phyloP scores from a whole-genome alignment of 2,797 vertebrate genomes.

The Lerista edwardsae region DNA sequence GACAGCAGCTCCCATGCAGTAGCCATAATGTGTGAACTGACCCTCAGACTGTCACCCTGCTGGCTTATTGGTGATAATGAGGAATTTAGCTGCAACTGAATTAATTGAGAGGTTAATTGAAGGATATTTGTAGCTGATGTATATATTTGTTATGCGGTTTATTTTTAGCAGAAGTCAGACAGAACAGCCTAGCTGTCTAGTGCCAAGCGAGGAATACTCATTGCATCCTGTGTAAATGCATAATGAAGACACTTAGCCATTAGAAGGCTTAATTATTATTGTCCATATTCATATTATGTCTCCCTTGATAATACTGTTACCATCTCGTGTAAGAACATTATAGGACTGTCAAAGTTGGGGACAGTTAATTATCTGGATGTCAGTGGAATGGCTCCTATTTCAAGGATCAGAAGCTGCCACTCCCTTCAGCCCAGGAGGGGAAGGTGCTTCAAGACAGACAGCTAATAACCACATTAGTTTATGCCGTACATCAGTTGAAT shows the following conservation, averaged over 20 bases:
- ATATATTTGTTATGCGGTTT: constrained; percentile 22
- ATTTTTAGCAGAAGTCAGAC: constrained; percentile 22
- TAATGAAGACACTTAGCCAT: constrained; percentile 39
- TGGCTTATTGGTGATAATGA: constrained; percentile 39
- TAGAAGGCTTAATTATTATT: constrained; percentile 40
- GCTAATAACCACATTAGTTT: constrained; percentile 6
- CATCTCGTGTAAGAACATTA: constrained; percentile 23
- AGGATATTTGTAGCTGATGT: constrained; percentile 30
- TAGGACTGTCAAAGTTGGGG: constrained; percentile 29
- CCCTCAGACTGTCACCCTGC: constrained; percentile 1
- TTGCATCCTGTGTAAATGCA: constrained; percentile 20
- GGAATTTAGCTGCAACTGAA: constrained; percentile 6
- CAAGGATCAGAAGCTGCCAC: constrained; percentile 11
- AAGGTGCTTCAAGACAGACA: not conserved
- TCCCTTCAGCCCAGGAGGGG: not conserved
- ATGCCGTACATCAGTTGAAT: not conserved
- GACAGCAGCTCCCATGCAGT: not conserved
- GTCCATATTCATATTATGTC: constrained; percentile 37
- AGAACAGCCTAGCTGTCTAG: constrained; percentile 11
- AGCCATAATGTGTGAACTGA: not conserved
- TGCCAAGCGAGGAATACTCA: constrained; percentile 17
- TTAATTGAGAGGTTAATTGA: constrained; percentile 43
- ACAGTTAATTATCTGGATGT: constrained; percentile 37
- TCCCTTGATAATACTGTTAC: constrained; percentile 31
- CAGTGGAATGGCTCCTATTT: constrained; percentile 12